A percentile compares a stretch with the other conserved stretches of the same genome.
Evolutionary conservation across 2,797 vertebrate genomes (phyloP).

Genomic region (Anguilla pacifica): DNA sequence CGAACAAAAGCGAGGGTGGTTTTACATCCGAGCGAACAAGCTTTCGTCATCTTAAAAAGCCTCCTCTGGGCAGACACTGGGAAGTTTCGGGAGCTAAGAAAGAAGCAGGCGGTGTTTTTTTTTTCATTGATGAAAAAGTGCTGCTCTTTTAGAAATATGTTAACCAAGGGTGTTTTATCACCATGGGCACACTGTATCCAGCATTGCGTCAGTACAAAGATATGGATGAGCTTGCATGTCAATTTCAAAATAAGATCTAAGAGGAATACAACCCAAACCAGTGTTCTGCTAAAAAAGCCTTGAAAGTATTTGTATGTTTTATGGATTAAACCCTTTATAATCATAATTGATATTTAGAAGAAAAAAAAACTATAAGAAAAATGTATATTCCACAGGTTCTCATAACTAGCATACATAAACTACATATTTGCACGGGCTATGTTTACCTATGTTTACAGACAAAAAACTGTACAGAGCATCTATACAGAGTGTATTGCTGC

Average conservation of each 20-base stretch:
- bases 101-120: not conserved
- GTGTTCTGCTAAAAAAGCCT: not conserved
- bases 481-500: not conserved
- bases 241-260: not conserved
- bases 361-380: not conserved
- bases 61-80: not conserved
- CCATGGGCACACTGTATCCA: not conserved
- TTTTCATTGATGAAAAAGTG: constrained; percentile 9
- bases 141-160: not conserved
- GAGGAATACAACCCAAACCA: not conserved
- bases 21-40: constrained; percentile 62
- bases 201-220: not conserved
- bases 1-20: constrained; percentile 56
- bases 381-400: not conserved
- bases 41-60: constrained; percentile 64
- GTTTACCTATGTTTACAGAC: not conserved
- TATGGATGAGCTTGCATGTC: not conserved
- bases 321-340: not conserved
- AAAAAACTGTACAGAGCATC: not conserved
- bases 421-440: not conserved
- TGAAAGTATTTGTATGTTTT: not conserved
- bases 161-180: not conserved
- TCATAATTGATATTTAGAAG: not conserved
- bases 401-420: not conserved
- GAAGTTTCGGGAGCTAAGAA: not conserved